phyloP scores from a whole-genome alignment of 2,797 vertebrate species.

The Esox masquinongy region DNA sequence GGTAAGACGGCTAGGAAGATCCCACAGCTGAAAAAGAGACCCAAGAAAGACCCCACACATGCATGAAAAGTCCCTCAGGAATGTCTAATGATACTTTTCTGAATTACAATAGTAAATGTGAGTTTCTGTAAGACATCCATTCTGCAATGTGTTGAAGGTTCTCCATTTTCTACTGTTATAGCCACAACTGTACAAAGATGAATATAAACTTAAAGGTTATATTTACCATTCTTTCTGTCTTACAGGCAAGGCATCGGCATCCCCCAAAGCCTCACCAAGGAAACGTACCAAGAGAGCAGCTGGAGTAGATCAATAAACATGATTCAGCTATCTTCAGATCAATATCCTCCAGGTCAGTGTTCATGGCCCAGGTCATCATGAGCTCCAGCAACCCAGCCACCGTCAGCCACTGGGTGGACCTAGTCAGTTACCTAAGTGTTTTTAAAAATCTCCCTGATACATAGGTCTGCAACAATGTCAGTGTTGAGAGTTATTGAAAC shows the following conservation, averaged over 20 bases:
- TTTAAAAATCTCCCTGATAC: conserved; percentile 21
- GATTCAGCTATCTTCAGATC: conserved; percentile 26
- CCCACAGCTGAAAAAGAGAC: too few relatives aligned
- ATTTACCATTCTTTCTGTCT: conserved; percentile 3
- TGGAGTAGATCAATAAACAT: conserved; percentile 67
- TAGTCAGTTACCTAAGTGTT: conserved; percentile 19
- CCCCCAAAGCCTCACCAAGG: conserved; percentile 73
- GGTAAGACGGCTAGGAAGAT: too few relatives aligned
- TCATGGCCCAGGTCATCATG: conserved; percentile 33
- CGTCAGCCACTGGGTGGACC: conserved; percentile 23
- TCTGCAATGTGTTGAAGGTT: too few relatives aligned
- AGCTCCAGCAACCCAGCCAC: conserved; percentile 22
- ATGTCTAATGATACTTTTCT: too few relatives aligned
- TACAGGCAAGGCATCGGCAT: conserved; percentile 71
- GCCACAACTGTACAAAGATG: neutral
- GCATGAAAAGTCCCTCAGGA: too few relatives aligned
- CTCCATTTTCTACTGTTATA: too few relatives aligned
- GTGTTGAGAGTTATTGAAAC: conserved; percentile 6
- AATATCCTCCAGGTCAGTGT: conserved; percentile 32
- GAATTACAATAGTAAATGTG: too few relatives aligned
- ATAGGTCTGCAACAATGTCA: neutral
- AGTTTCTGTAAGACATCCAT: too few relatives aligned
- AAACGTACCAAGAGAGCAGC: conserved; percentile 74
- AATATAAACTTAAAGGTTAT: neutral
- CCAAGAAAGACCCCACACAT: too few relatives aligned